Evolutionary conservation across 2,797 vertebrate genomes (phyloP), one percentile per base, ranked within the genome.

Genomic region (Gymnoscopelus braueri): DNA sequence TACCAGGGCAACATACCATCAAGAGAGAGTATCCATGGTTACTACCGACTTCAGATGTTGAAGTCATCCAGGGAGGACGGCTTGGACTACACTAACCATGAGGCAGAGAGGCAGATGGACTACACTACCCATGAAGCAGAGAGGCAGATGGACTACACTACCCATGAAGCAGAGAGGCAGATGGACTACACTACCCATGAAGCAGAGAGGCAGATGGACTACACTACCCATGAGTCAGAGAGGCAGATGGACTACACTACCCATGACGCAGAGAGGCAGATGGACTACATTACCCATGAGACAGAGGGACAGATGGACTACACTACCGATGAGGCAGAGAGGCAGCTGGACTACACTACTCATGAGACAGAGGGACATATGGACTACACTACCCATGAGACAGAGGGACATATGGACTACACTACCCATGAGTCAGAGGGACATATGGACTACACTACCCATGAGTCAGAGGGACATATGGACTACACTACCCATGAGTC

Each of bases 41-140:
- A 96, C 90, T 98, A 98, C 85, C 96, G 96, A 82, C 94, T 95
- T 80, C 96, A 98, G 72, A 95, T 98, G 81, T 94, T 95, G 91
- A 84, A 75, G 56, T 92, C 92, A 15, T 97, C 96, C 60, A 92
- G 89, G 67, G 95, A 96, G 81, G 96, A 94, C 0, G 94, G 94
- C 15, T 81, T 96, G 66, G 93, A 91, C 60, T 79, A 70, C 52
- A 84, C 63, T 35, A 67, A 87, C 67, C 88, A 92, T 67, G 77
- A 70, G 54, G 63, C 58, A 0, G 24, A 78, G 47, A 35, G 44
- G 29, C 53, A 65, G 49, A 68, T 65, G 52, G 52, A 54, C 52
- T 15, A 56, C 47, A 51, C 11, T 19, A 54, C 52, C 13, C 52
- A 54, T 7, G 13, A 15, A 19, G 3, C 53, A 23, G 19, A 56